phyloP scores from a whole-genome alignment of 1,140 invertebrate genomes.

The Matsumurasca onukii region DNA sequence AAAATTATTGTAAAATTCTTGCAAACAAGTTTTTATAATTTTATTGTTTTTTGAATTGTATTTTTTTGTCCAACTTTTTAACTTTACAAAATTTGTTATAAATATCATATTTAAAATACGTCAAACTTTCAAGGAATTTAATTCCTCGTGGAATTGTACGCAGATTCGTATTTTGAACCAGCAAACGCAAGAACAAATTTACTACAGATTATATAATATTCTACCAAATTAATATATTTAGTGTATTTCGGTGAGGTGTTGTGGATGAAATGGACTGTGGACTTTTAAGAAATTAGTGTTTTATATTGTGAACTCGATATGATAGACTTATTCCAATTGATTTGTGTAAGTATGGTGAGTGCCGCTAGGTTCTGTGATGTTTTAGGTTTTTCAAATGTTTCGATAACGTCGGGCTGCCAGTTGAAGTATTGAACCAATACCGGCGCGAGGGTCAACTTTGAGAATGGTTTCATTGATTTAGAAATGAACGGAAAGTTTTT shows the following conservation, averaged over 20 bases:
- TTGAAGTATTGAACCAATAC: too few species aligned
- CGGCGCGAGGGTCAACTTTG: too few species aligned
- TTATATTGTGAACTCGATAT: constrained; percentile 8
- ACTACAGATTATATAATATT: neutral
- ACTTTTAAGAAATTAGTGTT: constrained; percentile 22
- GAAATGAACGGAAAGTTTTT: too few species aligned
- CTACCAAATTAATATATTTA: neutral
- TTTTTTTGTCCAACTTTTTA: neutral
- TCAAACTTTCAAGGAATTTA: neutral
- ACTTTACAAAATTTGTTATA: neutral
- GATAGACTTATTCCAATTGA: constrained; percentile 21
- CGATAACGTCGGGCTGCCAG: too few species aligned
- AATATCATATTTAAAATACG: neutral
- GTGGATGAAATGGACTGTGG: neutral
- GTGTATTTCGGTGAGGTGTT: neutral
- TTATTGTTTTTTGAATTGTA: neutral
- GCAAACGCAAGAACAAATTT: neutral
- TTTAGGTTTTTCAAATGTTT: constrained; percentile 15
- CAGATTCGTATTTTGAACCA: neutral
- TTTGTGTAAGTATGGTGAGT: neutral
- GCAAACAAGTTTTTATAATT: neutral
- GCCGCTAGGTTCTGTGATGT: constrained; percentile 10
- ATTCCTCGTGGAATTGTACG: too few species aligned
- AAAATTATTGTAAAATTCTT: neutral
- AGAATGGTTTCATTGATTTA: too few species aligned